These are phyloP conservation scores for Eulemur macaco DNA, from an alignment of 2,113 vertebrate species.

Conservation along the genomic window DNA sequence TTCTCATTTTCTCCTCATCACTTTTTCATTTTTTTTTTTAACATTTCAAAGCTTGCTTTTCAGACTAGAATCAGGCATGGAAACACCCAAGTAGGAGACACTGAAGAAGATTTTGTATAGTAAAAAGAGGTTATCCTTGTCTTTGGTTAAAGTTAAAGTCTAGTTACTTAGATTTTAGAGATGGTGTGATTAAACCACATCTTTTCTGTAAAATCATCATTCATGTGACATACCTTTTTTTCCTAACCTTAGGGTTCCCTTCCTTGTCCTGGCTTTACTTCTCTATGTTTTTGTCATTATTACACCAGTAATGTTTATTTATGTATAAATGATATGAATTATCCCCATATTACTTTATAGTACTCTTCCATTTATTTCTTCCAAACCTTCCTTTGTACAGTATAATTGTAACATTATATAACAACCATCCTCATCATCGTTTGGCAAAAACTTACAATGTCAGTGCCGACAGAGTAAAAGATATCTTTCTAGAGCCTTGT, in stretches of 20 bases:
- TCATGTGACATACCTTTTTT: not conserved
- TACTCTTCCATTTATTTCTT: conserved; percentile 7
- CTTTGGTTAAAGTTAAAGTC: conserved; percentile 28
- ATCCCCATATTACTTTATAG: not conserved
- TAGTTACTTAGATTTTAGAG: not conserved
- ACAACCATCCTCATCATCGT: not conserved
- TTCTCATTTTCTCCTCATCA: conserved; percentile 3
- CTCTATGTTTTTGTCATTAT: not conserved
- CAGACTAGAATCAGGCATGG: not conserved
- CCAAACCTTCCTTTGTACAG: not conserved
- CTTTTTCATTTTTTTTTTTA: not conserved
- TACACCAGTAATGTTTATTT: not conserved
- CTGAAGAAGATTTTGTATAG: not conserved
- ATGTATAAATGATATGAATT: not conserved
- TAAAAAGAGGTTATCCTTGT: not conserved
- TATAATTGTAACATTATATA: not conserved
- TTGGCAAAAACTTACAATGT: conserved; percentile 44
- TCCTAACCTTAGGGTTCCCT: not conserved
- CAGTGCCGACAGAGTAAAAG: conserved; percentile 45
- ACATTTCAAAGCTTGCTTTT: not conserved
- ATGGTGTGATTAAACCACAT: not conserved
- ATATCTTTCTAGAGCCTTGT: conserved; percentile 48
- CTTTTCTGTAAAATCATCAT: not conserved
- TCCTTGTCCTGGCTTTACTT: not conserved
- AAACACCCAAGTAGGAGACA: not conserved